phyloP scores from a whole-genome alignment of 2,797 vertebrate species.

The Hypotaenidia okinawae region DNA sequence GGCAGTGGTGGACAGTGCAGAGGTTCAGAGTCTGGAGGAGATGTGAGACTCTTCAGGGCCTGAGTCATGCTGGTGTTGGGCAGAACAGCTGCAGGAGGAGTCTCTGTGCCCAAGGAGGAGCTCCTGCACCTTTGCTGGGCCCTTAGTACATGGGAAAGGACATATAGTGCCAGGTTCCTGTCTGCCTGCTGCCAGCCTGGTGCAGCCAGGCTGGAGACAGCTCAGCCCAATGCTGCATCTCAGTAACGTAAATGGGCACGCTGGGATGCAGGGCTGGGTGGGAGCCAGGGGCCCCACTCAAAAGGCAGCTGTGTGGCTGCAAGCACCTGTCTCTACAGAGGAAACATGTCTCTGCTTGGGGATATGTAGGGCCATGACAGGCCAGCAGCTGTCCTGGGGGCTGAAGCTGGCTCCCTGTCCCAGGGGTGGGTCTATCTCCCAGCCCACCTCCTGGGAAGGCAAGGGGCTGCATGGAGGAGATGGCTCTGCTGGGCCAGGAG shows the following conservation, averaged over 20 bases:
- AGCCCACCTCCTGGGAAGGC: not conserved
- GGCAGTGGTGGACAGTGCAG: not conserved
- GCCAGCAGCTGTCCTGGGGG: not conserved
- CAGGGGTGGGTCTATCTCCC: not conserved
- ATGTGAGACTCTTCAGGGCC: not conserved
- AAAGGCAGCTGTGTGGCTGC: not conserved
- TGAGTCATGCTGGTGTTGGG: not conserved
- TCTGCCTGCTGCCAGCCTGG: too few relatives aligned
- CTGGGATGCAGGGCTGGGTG: not conserved
- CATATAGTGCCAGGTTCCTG: fast-evolving
- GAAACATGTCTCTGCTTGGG: not conserved
- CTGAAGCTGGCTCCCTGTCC: not conserved
- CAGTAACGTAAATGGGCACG: not conserved
- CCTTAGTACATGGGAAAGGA: not conserved
- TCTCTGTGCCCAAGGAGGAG: not conserved
- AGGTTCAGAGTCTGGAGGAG: not conserved
- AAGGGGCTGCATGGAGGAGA: not conserved
- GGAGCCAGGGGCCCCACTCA: not conserved
- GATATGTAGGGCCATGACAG: not conserved
- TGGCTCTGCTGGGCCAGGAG: not conserved
- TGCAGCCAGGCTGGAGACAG: not conserved
- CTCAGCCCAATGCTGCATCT: not conserved
- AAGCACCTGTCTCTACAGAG: not conserved
- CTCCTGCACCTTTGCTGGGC: not conserved
- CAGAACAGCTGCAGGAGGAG: not conserved